Conservation (phyloP, 2,113 vertebrate species). For the Brachyistius frenatus region DNA sequence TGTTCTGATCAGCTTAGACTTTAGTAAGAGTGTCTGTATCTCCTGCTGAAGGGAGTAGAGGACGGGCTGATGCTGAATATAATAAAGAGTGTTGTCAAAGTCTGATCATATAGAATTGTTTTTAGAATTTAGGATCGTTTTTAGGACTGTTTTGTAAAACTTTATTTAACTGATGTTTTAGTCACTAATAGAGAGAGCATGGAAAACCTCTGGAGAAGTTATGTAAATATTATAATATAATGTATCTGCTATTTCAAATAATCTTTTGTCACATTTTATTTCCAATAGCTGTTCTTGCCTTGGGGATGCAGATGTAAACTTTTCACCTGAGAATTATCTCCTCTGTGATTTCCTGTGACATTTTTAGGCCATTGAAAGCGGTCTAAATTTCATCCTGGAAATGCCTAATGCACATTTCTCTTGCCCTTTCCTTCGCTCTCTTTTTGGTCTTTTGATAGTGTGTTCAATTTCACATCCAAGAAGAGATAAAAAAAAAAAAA, state of each 20-base stretch:
- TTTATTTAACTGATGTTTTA: too few relatives aligned
- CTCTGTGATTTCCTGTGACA: constrained; percentile 86
- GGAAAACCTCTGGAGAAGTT: too few relatives aligned
- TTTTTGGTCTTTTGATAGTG: constrained; percentile 10
- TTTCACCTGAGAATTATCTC: constrained; percentile 83
- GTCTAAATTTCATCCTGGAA: constrained; percentile 41
- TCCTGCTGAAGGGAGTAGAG: background rate
- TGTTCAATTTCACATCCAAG: constrained; percentile 18
- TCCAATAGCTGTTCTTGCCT: constrained; percentile 57
- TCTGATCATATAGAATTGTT: background rate
- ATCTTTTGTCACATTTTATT: background rate
- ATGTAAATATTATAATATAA: too few relatives aligned
- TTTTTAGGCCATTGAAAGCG: constrained; percentile 86
- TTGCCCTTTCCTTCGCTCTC: constrained; percentile 9
- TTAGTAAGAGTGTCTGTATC: background rate
- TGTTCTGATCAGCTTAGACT: constrained; percentile 46
- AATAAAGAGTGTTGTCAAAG: background rate
- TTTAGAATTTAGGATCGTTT: background rate
- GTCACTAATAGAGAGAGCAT: too few relatives aligned
- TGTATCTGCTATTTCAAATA: background rate
- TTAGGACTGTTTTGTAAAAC: too few relatives aligned
- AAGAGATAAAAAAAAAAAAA: constrained; percentile 13
- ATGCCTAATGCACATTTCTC: constrained; percentile 9
- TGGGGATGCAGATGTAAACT: constrained; percentile 84
- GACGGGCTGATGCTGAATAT: background rate